Percentiles rank a stretch among this genome's conserved stretches.
Evolutionary conservation across 1,140 invertebrate genomes (phyloP).

Genomic region (Melitaea cinxia): DNA sequence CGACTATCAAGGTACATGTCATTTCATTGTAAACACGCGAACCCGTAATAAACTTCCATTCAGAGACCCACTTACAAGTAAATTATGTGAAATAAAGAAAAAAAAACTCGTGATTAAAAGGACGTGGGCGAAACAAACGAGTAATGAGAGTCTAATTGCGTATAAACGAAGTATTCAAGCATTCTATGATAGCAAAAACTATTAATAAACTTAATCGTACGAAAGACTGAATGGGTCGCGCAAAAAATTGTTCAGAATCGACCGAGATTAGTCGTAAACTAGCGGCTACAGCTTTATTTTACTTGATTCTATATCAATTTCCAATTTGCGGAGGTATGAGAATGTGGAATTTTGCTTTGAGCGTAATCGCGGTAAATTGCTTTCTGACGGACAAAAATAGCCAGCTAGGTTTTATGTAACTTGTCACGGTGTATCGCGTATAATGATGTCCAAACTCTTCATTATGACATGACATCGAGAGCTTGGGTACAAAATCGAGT

Average conservation of each 20-base stretch:
- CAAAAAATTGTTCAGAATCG: slow-evolving; percentile 20
- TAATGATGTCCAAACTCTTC: not conserved
- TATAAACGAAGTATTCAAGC: slow-evolving; percentile 68
- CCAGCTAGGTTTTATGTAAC: slow-evolving; percentile 14
- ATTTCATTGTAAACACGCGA: slow-evolving; percentile 49
- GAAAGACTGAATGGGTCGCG: slow-evolving; percentile 45
- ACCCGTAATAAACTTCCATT: slow-evolving; percentile 52
- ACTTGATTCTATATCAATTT: slow-evolving; percentile 29
- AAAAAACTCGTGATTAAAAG: slow-evolving; percentile 52
- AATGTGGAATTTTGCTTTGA: slow-evolving; percentile 26
- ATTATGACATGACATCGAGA: not conserved
- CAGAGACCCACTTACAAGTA: slow-evolving; percentile 53
- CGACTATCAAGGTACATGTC: slow-evolving; percentile 32
- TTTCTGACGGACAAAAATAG: slow-evolving; percentile 22
- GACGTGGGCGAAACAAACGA: slow-evolving; percentile 64
- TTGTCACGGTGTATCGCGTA: slow-evolving; percentile 3
- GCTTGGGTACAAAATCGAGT: too few relatives aligned
- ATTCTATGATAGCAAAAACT: slow-evolving; percentile 62
- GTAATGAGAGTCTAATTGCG: slow-evolving; percentile 69
- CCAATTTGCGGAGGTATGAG: slow-evolving; percentile 21
- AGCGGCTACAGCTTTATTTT: slow-evolving; percentile 15
- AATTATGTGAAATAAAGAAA: slow-evolving; percentile 54
- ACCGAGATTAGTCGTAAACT: slow-evolving; percentile 11
- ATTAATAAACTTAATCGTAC: slow-evolving; percentile 51
- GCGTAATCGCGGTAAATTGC: slow-evolving; percentile 21